Base-by-base conservation (phyloP, 2,113 vertebrate genomes). In the Ochotona curzoniae region DNA sequence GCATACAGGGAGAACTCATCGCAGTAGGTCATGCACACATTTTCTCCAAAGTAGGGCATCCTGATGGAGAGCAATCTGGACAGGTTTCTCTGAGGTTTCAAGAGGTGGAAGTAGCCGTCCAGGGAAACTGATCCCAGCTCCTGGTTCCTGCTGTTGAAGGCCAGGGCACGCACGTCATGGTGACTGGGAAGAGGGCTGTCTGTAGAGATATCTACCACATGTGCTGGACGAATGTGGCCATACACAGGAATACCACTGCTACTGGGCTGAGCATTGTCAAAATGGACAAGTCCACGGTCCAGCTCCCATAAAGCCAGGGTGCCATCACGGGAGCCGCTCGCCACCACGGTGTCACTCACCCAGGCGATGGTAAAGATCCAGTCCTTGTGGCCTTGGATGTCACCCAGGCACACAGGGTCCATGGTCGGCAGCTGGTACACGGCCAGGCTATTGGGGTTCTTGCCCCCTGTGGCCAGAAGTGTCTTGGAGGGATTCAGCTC, bases 51-150 rank as follows among this genome's bases (percentile, higher is more conserved):
- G 98, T 99, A 99, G 49, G 99, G 98, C 94, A 99, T 97, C 98
- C 99, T 99, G 8, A 98, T 98, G 51, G 99, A 99, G 93, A 99
- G 98, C 70, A 99, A 97, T 99, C 99, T 99, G 96, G 98, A 98
- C 66, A 99, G 96, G 0, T 97, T 98, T 89, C 98, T 98, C 80
- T 98, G 98, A 17, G 98, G 99, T 97, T 99, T 99, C 99, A 99
- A 99, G 75, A 99, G 98, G 97, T 99, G 99, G 96, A 99, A 99
- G 97, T 99, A 99, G 1, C 99, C 99, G 90, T 99, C 99, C 88
- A 99, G 80, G 66, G 99, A 99, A 57, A 99, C 98, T 1, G 99
- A 99, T 96, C 99, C 99, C 85, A 99, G 96, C 83, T 99, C 99
- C 99, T 99, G 75, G 69, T 99, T 99, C 95, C 98, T 98, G 97